Conservation (phyloP, 1,140 invertebrate species). For the Saccostrea glomerata region DNA sequence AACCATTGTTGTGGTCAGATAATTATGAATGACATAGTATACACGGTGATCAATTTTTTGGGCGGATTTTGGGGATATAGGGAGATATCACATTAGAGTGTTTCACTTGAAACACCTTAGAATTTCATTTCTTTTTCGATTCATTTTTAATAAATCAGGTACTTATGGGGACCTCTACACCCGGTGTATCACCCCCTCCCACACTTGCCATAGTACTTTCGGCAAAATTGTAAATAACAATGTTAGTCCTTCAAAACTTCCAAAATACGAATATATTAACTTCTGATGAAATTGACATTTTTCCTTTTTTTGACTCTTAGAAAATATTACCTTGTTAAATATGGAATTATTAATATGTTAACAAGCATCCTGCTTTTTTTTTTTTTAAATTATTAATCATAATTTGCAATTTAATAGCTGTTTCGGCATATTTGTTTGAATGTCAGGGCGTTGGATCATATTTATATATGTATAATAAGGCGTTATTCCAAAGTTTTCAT, state of each 20-base stretch:
- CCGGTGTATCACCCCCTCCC: background rate
- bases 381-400: background rate
- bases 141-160: no score
- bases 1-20: background rate
- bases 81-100: background rate
- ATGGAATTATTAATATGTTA: background rate
- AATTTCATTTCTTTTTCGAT: background rate
- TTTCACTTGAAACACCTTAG: background rate
- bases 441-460: background rate
- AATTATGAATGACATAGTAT: background rate
- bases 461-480: no score
- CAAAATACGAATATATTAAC: background rate
- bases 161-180: no score
- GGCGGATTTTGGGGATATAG: background rate
- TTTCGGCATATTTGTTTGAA: background rate
- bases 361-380: background rate
- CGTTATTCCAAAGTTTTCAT: background rate
- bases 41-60: background rate
- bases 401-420: constrained; percentile 11
- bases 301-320: background rate
- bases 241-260: background rate
- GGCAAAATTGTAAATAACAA: background rate
- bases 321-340: background rate
- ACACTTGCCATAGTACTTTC: background rate
- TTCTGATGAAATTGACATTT: background rate